Evolutionary conservation across 2,797 vertebrate genomes (phyloP), one percentile per base, ranked within the genome.

Genomic region (Myripristis murdjan): DNA sequence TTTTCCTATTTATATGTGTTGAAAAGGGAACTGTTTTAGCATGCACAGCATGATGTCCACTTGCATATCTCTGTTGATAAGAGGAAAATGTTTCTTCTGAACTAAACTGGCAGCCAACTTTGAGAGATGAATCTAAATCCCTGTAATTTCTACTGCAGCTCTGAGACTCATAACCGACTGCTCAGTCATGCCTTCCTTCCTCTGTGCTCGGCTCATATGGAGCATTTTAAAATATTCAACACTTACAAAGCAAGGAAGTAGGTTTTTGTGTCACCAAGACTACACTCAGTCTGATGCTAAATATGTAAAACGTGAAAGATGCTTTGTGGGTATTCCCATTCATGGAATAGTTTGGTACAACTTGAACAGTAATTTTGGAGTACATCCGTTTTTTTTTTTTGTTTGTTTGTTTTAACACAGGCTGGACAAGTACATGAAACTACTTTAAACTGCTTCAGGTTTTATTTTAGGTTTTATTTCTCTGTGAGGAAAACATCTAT

Each of bases 141-240:
- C 54, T 37, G 2, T 51, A 28, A 56, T 37, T 55, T 39, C 16
- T 35, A 11, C 16, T 20, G 4, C 8, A 15, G 20, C 31, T 41
- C 55, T 41, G 11, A 23, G 1, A 6, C 55, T 23, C 55, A 11
- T 18, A 43, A 28, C 39, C 23, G 31, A 55, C 18, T 49, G 75
- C 18, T 49, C 64, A 41, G 10, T 52, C 57, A 31, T 37, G 15
- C 5, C 16, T 12, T 33, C 16, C 16, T 4, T 20, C 31, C 37
- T 44, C 24, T 33, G n/a, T 15, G 39, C 56, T 44, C 23, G 15
- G 70, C 71, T 83, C 68, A 79, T 72, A 73, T 68, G 37, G 35
- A 64, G 65, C 52, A 33, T 41, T 72, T 72, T 88, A 66, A 89
- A 89, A 77, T 87, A 87, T 88, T 84, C 60, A 91, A 60, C 46